A percentile compares a stretch with the other conserved stretches of the same genome.
Evolutionary conservation across 2,797 vertebrate species (phyloP).

Genomic region (Micrastur ruficollis): DNA sequence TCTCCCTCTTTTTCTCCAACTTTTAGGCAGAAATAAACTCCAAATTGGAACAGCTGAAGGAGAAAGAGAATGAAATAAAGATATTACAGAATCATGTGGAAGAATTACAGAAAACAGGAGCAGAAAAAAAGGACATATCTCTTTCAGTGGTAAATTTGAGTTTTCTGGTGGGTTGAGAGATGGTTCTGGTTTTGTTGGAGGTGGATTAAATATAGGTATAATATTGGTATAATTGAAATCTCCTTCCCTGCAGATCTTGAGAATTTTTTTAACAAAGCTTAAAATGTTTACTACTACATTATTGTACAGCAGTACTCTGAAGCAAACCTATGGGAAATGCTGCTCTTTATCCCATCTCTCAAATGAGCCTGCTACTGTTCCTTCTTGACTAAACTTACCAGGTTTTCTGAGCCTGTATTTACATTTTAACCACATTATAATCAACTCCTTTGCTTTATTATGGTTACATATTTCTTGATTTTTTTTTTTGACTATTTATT

Average conservation of each 20-base stretch:
- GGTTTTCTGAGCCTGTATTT: not conserved
- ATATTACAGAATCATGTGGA: constrained; percentile 37
- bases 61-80: constrained; percentile 72
- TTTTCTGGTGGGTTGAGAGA: not conserved
- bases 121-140: not conserved
- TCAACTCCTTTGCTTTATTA: not conserved
- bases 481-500: not conserved
- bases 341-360: not conserved
- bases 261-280: not conserved
- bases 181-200: not conserved
- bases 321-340: not conserved
- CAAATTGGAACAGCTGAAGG: constrained; percentile 64
- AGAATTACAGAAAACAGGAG: constrained; percentile 54
- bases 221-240: not conserved
- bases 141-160: constrained; percentile 58
- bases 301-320: not conserved
- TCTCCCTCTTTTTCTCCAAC: not conserved
- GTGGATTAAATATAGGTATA: not conserved
- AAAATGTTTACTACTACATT: not conserved
- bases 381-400: not conserved
- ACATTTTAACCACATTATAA: not conserved
- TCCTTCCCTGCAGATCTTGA: not conserved
- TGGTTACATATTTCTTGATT: not conserved
- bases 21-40: constrained; percentile 70
- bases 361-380: not conserved